These are phyloP conservation scores for Hystrix cristata DNA, from an alignment of 2,113 vertebrate genomes.

Conservation along the genomic window DNA sequence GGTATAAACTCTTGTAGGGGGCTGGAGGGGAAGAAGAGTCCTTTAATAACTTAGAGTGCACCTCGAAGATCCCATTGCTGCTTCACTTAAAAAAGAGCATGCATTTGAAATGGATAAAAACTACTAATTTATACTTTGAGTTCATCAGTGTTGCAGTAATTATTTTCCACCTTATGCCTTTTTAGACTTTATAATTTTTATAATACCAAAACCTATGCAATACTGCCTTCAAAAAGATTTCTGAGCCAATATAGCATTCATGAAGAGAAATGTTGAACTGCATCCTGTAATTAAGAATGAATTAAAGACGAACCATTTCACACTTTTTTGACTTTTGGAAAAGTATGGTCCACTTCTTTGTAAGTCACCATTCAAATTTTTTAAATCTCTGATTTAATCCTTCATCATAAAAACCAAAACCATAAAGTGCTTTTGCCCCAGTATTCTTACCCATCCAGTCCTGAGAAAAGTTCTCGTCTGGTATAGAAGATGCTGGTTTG, in stretches of 20 bases:
- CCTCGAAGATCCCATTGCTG: constrained; percentile 62
- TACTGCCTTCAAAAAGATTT: constrained; percentile 74
- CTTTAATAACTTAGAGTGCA: constrained; percentile 9
- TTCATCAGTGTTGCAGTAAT: constrained; percentile 78
- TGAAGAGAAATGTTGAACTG: constrained; percentile 74
- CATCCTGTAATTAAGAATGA: constrained; percentile 74
- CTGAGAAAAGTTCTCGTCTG: constrained; percentile 23
- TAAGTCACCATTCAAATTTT: not conserved
- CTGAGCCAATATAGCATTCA: constrained; percentile 62
- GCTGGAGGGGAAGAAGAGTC: not conserved
- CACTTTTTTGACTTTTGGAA: constrained; percentile 46
- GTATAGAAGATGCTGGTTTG: not conserved
- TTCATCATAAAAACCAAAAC: constrained; percentile 22
- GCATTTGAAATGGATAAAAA: constrained; percentile 79
- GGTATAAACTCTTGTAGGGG: not conserved
- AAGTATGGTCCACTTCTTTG: constrained; percentile 53
- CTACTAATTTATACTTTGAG: constrained; percentile 80
- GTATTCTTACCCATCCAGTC: not conserved
- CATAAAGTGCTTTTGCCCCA: not conserved
- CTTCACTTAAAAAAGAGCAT: constrained; percentile 66
- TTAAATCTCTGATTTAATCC: constrained; percentile 42
- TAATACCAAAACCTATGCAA: constrained; percentile 81
- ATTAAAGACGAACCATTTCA: constrained; percentile 59
- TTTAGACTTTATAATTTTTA: constrained; percentile 83
- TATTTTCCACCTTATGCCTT: constrained; percentile 77